These are phyloP conservation scores for Zaprionus camerounensis DNA, from an alignment of 1,140 invertebrate species.

Conservation along the genomic window DNA sequence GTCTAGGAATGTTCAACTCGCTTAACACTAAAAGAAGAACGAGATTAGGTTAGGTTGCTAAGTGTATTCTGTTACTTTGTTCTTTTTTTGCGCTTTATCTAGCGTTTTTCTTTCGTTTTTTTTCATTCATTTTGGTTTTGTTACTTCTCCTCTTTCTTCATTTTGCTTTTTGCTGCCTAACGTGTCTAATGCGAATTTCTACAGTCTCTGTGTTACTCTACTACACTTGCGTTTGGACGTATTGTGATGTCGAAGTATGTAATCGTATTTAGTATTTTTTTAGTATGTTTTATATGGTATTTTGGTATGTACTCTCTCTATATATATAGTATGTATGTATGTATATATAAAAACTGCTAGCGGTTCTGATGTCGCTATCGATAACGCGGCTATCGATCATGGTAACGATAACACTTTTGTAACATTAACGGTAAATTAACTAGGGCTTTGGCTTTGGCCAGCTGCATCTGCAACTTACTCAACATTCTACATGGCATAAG, in stretches of 20 bases:
- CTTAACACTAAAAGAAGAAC: conserved; percentile 72
- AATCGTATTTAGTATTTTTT: conserved; percentile 55
- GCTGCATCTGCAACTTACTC: conserved; percentile 40
- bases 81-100: conserved; percentile 16
- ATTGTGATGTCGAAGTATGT: conserved; percentile 79
- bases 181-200: conserved; percentile 80
- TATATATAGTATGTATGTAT: conserved; percentile 13
- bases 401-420: conserved; percentile 68
- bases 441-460: conserved; percentile 45
- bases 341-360: conserved; percentile 69
- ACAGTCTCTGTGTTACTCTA: conserved; percentile 82
- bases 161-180: conserved; percentile 61
- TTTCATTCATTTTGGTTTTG: conserved; percentile 15
- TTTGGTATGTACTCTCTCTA: not conserved
- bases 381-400: conserved; percentile 29
- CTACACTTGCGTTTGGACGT: conserved; percentile 82
- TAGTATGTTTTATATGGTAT: conserved; percentile 17
- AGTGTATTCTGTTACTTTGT: conserved; percentile 27
- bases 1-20: conserved; percentile 73
- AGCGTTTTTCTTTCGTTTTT: conserved; percentile 18
- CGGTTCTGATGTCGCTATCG: conserved; percentile 47
- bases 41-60: conserved; percentile 64
- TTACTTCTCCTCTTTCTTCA: conserved; percentile 13
- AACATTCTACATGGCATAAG: conserved; percentile 70
- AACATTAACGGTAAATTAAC: conserved; percentile 78